Conservation (phyloP, 2,888 invertebrate genomes). For the Amphipyra berbera region DNA sequence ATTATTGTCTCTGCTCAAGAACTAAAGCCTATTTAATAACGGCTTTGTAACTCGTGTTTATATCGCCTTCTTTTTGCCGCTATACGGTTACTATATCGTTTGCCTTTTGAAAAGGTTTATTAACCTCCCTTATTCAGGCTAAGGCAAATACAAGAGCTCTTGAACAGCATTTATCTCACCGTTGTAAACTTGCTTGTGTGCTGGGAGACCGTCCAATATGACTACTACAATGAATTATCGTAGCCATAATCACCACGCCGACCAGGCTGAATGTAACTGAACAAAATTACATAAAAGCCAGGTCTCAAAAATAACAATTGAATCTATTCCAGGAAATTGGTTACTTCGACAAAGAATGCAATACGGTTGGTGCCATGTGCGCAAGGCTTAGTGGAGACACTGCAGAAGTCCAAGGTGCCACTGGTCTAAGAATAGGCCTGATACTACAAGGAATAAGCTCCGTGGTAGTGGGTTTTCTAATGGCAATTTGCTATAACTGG, state of each 20-base stretch:
- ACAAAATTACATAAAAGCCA: no score
- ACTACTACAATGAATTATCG: background rate
- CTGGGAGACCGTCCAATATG: background rate
- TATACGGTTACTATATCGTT: no score
- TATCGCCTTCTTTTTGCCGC: no score
- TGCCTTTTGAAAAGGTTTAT: no score
- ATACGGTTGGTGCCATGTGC: slow-evolving; percentile 91
- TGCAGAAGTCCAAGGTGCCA: slow-evolving; percentile 91
- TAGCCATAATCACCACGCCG: background rate
- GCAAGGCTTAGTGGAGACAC: slow-evolving; percentile 91
- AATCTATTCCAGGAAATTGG: slow-evolving; percentile 87
- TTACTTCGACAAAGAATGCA: slow-evolving; percentile 90
- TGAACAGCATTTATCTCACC: no score
- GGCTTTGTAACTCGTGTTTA: no score
- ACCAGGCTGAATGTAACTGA: background rate
- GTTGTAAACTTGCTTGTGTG: no score
- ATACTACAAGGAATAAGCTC: slow-evolving; percentile 91
- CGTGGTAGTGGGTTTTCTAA: slow-evolving; percentile 88
- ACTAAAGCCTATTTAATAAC: no score
- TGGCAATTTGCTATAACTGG: slow-evolving; percentile 90
- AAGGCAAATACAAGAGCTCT: no score
- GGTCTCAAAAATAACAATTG: no score
- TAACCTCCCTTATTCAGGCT: no score
- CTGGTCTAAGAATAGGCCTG: slow-evolving; percentile 90
- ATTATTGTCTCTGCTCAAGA: no score